These are phyloP conservation scores for Syndactyla subalaris DNA, from an alignment of 2,797 vertebrate species.

Conservation along the genomic window DNA sequence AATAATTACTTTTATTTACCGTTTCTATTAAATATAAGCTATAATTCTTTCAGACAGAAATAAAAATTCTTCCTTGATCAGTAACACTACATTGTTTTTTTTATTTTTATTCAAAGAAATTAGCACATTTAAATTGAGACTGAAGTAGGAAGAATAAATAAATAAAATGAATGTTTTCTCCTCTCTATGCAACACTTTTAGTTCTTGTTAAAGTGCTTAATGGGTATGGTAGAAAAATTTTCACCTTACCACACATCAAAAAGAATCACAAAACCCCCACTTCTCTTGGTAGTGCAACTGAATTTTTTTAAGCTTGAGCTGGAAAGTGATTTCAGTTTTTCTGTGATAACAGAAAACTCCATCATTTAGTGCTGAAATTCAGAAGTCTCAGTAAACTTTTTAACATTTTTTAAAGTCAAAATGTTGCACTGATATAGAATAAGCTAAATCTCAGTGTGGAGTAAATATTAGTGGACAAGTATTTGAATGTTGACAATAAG, in stretches of 20 bases:
- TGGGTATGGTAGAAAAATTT: neutral
- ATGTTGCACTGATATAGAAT: neutral
- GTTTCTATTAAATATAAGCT: conserved; percentile 60
- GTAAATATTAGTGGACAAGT: neutral
- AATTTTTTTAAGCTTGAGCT: neutral
- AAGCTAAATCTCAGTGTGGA: neutral
- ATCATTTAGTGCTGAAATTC: neutral
- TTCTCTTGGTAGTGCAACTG: neutral
- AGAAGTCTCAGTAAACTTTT: neutral
- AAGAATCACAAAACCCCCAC: neutral
- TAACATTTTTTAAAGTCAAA: neutral
- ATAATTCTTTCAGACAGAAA: conserved; percentile 58
- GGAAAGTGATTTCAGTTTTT: neutral
- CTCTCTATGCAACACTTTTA: neutral
- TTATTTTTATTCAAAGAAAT: conserved; percentile 42
- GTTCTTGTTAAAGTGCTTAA: neutral
- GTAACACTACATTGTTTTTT: conserved; percentile 65
- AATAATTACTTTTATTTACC: conserved; percentile 75
- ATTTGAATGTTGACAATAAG: neutral
- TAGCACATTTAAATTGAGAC: conserved; percentile 4
- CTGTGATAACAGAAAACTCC: neutral
- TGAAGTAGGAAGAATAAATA: conserved; percentile 16
- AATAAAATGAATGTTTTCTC: neutral
- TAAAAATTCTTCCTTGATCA: conserved; percentile 53
- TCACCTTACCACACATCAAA: neutral